phyloP scores from a whole-genome alignment of 2,113 vertebrate species.

The Silurus asotus region DNA sequence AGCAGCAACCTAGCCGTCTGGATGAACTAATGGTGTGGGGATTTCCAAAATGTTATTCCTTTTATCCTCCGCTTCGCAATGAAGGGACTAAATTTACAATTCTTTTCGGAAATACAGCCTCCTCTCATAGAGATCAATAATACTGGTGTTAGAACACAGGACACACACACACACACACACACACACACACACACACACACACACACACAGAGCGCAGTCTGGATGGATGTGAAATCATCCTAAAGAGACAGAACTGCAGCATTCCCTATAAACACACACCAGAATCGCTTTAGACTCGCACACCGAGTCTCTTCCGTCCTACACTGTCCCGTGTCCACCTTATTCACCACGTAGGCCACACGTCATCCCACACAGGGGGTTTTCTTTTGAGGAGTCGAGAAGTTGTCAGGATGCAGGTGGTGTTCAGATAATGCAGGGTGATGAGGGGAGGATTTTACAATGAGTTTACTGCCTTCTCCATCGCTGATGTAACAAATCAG shows the following conservation, averaged over 20 bases:
- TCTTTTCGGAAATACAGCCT: background rate
- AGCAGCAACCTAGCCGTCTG: background rate
- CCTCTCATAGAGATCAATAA: background rate
- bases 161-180: background rate
- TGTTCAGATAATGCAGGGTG: background rate
- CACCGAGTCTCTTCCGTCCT: background rate
- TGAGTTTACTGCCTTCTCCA: background rate
- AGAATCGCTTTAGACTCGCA: background rate
- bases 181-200: background rate
- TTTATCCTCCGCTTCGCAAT: too few relatives aligned
- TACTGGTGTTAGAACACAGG: constrained; percentile 6
- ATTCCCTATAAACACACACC: background rate
- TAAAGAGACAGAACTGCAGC: background rate
- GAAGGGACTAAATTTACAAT: background rate
- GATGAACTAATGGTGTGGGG: background rate
- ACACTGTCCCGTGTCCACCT: background rate
- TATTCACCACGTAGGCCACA: constrained; percentile 4
- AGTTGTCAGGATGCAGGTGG: background rate
- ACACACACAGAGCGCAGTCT: background rate
- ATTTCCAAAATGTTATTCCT: too few relatives aligned
- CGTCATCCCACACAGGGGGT: background rate
- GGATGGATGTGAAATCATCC: background rate
- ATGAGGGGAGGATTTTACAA: background rate
- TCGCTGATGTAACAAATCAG: background rate
- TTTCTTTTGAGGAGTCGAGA: background rate